Conservation (phyloP, 2,888 invertebrate genomes). For the Palloptera scutellata region DNA sequence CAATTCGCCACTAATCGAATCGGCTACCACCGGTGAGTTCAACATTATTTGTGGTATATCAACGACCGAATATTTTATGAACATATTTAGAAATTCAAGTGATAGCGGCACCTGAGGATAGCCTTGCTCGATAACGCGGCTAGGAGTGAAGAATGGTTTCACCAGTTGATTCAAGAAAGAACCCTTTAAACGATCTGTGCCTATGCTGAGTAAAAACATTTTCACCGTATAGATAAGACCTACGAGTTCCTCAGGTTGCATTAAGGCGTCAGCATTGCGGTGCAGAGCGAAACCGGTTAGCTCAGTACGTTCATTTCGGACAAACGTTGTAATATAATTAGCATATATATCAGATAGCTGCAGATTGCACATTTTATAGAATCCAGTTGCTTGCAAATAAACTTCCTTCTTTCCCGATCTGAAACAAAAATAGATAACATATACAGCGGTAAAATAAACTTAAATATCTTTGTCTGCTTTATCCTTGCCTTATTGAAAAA, state of each 20-base stretch:
- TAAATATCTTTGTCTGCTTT: background rate
- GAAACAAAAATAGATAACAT: conserved; percentile 8
- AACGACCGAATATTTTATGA: conserved; percentile 54
- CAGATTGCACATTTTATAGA: conserved; percentile 62
- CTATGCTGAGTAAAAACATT: conserved; percentile 53
- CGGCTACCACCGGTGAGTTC: conserved; percentile 59
- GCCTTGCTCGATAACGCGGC: conserved; percentile 47
- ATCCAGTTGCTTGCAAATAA: conserved; percentile 60
- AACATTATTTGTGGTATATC: conserved; percentile 60
- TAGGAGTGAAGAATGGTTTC: conserved; percentile 52
- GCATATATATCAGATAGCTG: conserved; percentile 54
- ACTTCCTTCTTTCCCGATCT: conserved; percentile 61
- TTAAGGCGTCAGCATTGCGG: conserved; percentile 23
- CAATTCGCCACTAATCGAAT: conserved; percentile 58
- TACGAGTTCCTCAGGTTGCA: conserved; percentile 45
- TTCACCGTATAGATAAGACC: conserved; percentile 61
- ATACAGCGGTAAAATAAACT: background rate
- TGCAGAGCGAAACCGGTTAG: conserved; percentile 17
- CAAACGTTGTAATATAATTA: conserved; percentile 53
- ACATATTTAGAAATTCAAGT: conserved; percentile 59
- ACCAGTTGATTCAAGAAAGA: conserved; percentile 57
- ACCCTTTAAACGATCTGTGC: conserved; percentile 55
- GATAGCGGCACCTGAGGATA: conserved; percentile 54
- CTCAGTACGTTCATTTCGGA: background rate
- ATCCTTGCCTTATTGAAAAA: conserved; percentile 57